Evolutionary conservation across 1,140 invertebrate genomes (phyloP).

Genomic region (Megathymus violae): DNA sequence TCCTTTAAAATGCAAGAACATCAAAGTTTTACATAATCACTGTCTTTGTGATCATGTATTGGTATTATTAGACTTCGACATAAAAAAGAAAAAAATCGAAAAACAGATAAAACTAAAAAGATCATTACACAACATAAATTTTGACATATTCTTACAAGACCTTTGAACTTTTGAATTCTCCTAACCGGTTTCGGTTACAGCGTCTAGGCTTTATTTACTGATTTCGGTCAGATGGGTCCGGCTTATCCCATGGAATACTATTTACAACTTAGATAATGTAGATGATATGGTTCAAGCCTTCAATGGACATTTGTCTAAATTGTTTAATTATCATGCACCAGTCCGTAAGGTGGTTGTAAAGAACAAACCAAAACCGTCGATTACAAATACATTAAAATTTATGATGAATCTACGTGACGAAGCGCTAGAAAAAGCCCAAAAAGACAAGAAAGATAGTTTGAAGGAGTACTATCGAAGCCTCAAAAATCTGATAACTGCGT

Average conservation of each 20-base stretch:
- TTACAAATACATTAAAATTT: constrained; percentile 38
- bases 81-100: constrained; percentile 25
- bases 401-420: constrained; percentile 41
- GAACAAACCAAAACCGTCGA: constrained; percentile 36
- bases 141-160: constrained; percentile 29
- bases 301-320: constrained; percentile 18
- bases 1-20: constrained; percentile 6
- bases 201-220: too few relatives aligned
- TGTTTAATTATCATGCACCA: constrained; percentile 46
- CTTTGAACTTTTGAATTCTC: too few relatives aligned
- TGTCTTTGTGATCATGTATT: constrained; percentile 38
- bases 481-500: constrained; percentile 17
- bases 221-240: too few relatives aligned
- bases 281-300: constrained; percentile 39
- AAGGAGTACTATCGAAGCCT: too few relatives aligned
- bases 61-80: constrained; percentile 26
- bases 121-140: constrained; percentile 19
- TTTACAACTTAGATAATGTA: constrained; percentile 17
- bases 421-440: constrained; percentile 28
- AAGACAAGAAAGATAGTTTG: constrained; percentile 21
- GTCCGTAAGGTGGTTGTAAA: constrained; percentile 6
- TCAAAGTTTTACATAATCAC: constrained; percentile 32
- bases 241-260: constrained; percentile 29
- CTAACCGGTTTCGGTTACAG: too few relatives aligned
- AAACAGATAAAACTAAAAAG: constrained; percentile 25